phyloP scores from a whole-genome alignment of 2,888 invertebrate genomes.

The Brenthis ino region DNA sequence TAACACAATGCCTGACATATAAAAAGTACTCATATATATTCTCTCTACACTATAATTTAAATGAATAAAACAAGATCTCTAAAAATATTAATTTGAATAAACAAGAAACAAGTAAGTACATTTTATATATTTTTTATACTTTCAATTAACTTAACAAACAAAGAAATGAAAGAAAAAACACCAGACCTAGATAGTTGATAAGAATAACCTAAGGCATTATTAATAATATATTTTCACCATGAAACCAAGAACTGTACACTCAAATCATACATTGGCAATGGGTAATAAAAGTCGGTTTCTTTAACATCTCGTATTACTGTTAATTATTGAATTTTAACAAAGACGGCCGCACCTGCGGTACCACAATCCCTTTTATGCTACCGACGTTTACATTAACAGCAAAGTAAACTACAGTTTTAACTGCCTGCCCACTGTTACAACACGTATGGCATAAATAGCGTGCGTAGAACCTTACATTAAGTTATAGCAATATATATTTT shows the following conservation, averaged over 20 bases:
- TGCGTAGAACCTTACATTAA: not conserved
- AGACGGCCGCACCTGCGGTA: slow-evolving; percentile 60
- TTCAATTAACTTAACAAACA: not conserved
- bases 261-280: slow-evolving; percentile 57
- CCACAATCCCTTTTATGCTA: slow-evolving; percentile 57
- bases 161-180: not conserved
- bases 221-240: slow-evolving; percentile 17
- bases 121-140: not conserved
- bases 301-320: slow-evolving; percentile 63
- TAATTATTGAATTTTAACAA: slow-evolving; percentile 69
- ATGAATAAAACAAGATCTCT: too few species aligned
- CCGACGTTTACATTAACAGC: slow-evolving; percentile 48
- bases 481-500: not conserved
- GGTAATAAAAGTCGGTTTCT: slow-evolving; percentile 66
- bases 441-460: slow-evolving; percentile 21
- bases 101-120: too few species aligned
- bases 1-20: too few species aligned
- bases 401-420: slow-evolving; percentile 42
- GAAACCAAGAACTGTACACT: slow-evolving; percentile 46
- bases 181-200: slow-evolving; percentile 10
- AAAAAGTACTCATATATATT: too few species aligned
- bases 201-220: slow-evolving; percentile 27
- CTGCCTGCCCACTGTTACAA: slow-evolving; percentile 38
- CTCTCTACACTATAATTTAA: too few species aligned
- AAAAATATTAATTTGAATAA: too few species aligned